Evolutionary conservation across 2,888 invertebrate genomes (phyloP), one percentile per base, ranked within the genome.

Genomic region (Cephus nigrinus): DNA sequence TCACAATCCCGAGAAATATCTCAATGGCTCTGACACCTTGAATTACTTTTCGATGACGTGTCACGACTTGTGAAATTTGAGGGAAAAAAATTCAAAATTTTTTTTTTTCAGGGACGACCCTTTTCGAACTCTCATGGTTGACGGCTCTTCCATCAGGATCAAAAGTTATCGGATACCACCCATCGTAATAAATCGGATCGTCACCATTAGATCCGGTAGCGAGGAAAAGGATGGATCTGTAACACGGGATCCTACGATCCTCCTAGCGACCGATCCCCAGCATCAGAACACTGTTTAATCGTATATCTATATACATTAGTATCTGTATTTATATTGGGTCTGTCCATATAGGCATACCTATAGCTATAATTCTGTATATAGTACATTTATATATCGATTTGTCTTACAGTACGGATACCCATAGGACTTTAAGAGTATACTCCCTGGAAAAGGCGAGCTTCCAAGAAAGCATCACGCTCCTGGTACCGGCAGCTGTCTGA

Each of bases 401-500:
- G 23, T 23, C 9, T 55, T 55, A 55, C 55, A 55, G 23, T 15
- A 9, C 23, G 23, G 55, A 55, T 23, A 55, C 55, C 23, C 55
- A 0, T 23, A 71, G 68, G 68, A 74, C n/a, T 71, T 72, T 55
- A 73, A 79, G 75, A 69, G 74, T 69, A 78, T 78, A 78, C 73
- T 79, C 75, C 55, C 68, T 34, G 81, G 34, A 78, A 78, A 75
- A 79, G 75, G 69, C 69, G 34, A 76, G 74, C 72, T 84, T 84
- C 83, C 76, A 83, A 69, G 83, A 83, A 84, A 81, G 79, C 78
- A 79, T 75, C 76, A 72, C 73, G 76, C 82, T 84, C 82, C 75
- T 81, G 78, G 80, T 80, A 84, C 78, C 79, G 75, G 30, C 69
- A 76, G 73, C 79, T 80, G 76, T 73, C 76, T 79, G 79, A 81